phyloP scores from a whole-genome alignment of 2,888 invertebrate species.

The Anthophora plumipes region DNA sequence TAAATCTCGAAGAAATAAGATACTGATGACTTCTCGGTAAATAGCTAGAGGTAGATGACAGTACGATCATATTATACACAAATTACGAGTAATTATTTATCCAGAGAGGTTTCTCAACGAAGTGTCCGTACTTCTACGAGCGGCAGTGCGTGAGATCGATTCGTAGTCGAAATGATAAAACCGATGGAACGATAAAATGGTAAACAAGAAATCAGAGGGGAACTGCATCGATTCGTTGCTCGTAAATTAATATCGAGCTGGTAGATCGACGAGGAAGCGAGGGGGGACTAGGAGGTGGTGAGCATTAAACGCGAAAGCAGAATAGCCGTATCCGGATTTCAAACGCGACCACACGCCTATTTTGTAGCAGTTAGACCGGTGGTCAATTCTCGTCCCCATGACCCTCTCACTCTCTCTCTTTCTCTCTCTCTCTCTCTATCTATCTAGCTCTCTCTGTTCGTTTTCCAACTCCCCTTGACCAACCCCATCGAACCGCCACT shows the following conservation, averaged over 20 bases:
- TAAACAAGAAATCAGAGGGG: conserved; percentile 9
- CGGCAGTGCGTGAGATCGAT: too few relatives aligned
- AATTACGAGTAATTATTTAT: too few relatives aligned
- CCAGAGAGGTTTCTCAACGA: too few relatives aligned
- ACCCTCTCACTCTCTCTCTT: background rate
- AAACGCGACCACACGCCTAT: conserved; percentile 80
- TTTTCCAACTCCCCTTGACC: background rate
- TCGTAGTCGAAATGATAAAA: conserved; percentile 14
- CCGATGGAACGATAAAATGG: background rate
- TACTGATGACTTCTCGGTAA: too few relatives aligned
- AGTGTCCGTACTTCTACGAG: too few relatives aligned
- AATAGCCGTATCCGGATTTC: conserved; percentile 74
- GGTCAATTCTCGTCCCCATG: conserved; percentile 48
- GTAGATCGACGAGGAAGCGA: conserved; percentile 4
- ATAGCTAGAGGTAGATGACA: too few relatives aligned
- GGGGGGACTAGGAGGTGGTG: background rate
- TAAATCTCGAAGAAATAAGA: too few relatives aligned
- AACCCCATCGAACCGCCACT: conserved; percentile 40
- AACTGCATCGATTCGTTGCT: conserved; percentile 26
- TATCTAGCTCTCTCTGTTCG: background rate
- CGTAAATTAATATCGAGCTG: conserved; percentile 54
- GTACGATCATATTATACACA: too few relatives aligned
- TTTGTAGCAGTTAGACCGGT: conserved; percentile 78
- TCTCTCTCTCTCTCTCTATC: background rate
- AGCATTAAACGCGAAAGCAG: conserved; percentile 66